These are phyloP conservation scores for Caradrina clavipalpis DNA, from an alignment of 2,888 invertebrate genomes.

Conservation along the genomic window DNA sequence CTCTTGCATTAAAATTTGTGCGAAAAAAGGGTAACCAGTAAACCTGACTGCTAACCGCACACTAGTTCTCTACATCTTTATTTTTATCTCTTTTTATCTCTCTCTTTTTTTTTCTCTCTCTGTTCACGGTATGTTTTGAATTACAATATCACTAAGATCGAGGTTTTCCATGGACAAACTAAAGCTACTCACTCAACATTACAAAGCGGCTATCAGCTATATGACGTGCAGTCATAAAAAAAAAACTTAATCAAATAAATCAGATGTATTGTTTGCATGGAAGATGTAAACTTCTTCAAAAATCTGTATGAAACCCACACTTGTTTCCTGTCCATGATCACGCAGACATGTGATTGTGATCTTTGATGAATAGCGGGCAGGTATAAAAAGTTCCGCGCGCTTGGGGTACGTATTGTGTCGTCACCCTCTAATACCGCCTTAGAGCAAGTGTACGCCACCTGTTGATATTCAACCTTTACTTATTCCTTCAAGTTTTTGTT, in stretches of 20 bases:
- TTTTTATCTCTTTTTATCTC: no score
- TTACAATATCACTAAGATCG: no score
- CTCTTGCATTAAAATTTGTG: no score
- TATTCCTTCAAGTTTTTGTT: not conserved
- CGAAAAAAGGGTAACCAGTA: no score
- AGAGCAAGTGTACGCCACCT: constrained; percentile 54
- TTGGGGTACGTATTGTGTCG: constrained; percentile 27
- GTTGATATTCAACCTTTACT: constrained; percentile 35
- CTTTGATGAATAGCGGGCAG: constrained; percentile 37
- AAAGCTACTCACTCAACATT: no score
- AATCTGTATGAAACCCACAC: constrained; percentile 12
- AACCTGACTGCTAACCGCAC: no score
- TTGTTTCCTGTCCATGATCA: constrained; percentile 23
- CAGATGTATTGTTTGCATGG: not conserved
- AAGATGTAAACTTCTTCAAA: constrained; percentile 19
- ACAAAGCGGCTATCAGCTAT: no score
- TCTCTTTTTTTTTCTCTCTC: no score
- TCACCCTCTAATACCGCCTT: constrained; percentile 22
- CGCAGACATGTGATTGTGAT: constrained; percentile 28
- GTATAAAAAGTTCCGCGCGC: constrained; percentile 20
- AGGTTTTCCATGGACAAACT: no score
- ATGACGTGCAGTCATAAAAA: not conserved
- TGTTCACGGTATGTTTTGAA: no score
- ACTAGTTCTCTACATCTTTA: no score
- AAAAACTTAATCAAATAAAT: not conserved